Conservation (phyloP, 1,140 invertebrate genomes). For the Aporrectodea caliginosa region DNA sequence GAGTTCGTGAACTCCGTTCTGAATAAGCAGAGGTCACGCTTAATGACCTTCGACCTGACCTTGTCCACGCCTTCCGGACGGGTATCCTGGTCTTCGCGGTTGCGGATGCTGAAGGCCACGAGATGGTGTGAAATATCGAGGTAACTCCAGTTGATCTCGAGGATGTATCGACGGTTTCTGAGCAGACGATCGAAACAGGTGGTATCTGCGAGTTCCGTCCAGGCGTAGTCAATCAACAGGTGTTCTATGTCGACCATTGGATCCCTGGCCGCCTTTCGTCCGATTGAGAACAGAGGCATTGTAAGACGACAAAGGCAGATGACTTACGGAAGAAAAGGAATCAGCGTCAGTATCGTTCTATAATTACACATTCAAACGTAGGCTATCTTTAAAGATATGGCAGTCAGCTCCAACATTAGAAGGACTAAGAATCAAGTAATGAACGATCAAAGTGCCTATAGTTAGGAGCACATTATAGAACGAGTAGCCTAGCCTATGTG, state of each 20-base stretch:
- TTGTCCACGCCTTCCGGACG: neutral
- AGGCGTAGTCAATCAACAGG: too few species aligned
- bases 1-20: slow-evolving; percentile 52
- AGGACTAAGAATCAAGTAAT: too few species aligned
- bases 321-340: too few species aligned
- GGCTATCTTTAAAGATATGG: too few species aligned
- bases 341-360: too few species aligned
- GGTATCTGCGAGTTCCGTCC: slow-evolving; percentile 13
- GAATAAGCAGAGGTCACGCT: slow-evolving; percentile 38
- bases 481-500: too few species aligned
- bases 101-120: slow-evolving; percentile 1
- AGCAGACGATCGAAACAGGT: slow-evolving; percentile 5
- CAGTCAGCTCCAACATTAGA: too few species aligned
- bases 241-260: slow-evolving; percentile 18
- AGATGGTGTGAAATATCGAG: neutral
- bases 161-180: slow-evolving; percentile 1
- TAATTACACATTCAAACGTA: too few species aligned
- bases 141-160: slow-evolving; percentile 21
- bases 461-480: too few species aligned
- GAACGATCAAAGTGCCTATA: too few species aligned
- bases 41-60: neutral
- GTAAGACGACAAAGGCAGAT: too few species aligned
- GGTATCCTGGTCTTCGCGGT: neutral
- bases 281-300: slow-evolving; percentile 15
- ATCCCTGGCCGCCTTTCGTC: neutral